Conservation (phyloP, 2,888 invertebrate genomes). For the Mythimna albipuncta region DNA sequence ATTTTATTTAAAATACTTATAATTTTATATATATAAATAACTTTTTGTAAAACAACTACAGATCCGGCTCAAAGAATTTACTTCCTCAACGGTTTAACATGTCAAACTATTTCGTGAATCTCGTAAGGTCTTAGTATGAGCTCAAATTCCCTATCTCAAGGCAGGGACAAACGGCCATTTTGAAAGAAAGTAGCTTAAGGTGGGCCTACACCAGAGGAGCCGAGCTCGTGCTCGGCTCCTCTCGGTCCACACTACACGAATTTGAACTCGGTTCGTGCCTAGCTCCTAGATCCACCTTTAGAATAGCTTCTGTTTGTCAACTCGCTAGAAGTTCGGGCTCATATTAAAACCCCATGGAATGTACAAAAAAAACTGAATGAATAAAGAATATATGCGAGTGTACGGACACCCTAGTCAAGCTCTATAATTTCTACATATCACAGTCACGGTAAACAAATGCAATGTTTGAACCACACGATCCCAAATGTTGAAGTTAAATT, state of each 20-base stretch:
- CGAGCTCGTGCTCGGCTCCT: no score
- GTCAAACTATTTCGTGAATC: constrained; percentile 47
- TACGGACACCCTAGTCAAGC: constrained; percentile 73
- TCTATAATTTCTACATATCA: constrained; percentile 85
- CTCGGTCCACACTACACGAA: no score
- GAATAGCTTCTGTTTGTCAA: background rate
- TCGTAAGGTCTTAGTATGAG: constrained; percentile 25
- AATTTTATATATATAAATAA: no score
- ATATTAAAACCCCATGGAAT: constrained; percentile 44
- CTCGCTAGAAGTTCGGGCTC: background rate
- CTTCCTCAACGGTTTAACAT: background rate
- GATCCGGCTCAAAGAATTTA: constrained; percentile 20
- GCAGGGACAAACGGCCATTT: background rate
- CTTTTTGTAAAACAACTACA: no score
- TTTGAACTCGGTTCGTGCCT: no score
- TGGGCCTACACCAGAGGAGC: no score
- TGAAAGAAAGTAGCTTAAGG: no score
- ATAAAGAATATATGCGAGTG: constrained; percentile 36
- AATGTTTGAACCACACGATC: constrained; percentile 67
- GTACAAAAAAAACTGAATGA: constrained; percentile 47
- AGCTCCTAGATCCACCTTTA: no score
- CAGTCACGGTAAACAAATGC: constrained; percentile 88
- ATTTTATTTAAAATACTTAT: no score
- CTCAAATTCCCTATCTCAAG: background rate
- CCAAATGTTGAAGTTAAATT: constrained; percentile 45